A percentile compares a stretch with the other conserved stretches of the same genome.
Evolutionary conservation across 2,113 vertebrate genomes (phyloP).

Genomic region (Oncorhynchus keta): DNA sequence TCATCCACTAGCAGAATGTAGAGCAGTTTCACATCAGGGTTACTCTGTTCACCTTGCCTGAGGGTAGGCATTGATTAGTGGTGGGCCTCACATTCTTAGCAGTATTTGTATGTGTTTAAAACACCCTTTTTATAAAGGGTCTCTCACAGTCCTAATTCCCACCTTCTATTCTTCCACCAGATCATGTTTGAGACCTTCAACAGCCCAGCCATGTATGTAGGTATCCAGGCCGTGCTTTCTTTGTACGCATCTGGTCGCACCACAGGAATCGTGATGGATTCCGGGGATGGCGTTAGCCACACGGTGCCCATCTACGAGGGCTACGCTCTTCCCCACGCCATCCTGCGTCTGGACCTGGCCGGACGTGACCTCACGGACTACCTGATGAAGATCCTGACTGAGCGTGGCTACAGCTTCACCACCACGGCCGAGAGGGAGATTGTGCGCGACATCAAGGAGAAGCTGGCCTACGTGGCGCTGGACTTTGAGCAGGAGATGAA

Average conservation of each 20-base stretch:
- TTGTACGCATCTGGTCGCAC: constrained; percentile 6
- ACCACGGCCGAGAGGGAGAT: constrained; percentile 39
- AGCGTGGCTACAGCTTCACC: constrained; percentile 69
- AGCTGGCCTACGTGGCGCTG: constrained; percentile 80
- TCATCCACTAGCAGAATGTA: too few relatives aligned
- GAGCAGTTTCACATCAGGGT: too few relatives aligned
- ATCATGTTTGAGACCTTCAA: constrained; percentile 15
- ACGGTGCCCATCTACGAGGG: not conserved
- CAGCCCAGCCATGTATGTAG: not conserved
- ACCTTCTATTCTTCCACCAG: not conserved
- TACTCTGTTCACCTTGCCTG: too few relatives aligned
- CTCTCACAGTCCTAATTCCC: not conserved
- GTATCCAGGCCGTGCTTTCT: not conserved
- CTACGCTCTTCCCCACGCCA: not conserved
- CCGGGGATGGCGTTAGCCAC: not conserved
- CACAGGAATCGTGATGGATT: not conserved
- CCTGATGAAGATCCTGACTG: constrained; percentile 77
- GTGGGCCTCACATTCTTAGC: too few relatives aligned
- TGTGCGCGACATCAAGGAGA: constrained; percentile 80
- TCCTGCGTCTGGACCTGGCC: not conserved
- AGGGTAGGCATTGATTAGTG: too few relatives aligned
- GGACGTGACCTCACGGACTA: not conserved
- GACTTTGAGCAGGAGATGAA: constrained; percentile 87
- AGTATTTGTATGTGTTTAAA: too few relatives aligned
- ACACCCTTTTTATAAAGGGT: not conserved